Evolutionary conservation across 1,140 invertebrate species (phyloP).

Genomic region (Pseudomyrmex dendroicus): DNA sequence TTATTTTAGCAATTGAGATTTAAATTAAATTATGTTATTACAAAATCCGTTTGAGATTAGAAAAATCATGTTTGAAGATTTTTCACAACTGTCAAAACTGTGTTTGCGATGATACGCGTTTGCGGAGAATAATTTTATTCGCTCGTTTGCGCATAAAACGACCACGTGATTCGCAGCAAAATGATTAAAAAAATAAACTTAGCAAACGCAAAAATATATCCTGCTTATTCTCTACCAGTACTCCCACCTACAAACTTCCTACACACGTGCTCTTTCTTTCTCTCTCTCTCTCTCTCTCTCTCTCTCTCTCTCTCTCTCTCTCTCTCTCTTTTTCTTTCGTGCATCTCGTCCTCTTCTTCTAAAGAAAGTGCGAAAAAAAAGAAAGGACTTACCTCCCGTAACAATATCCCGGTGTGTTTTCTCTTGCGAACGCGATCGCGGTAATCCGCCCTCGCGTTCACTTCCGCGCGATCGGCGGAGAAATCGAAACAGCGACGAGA

Average conservation of each 20-base stretch:
- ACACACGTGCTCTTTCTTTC: slow-evolving; percentile 26
- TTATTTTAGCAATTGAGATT: no score
- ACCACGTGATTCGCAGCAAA: background rate
- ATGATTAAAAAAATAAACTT: slow-evolving; percentile 30
- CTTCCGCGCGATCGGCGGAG: background rate
- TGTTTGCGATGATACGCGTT: slow-evolving; percentile 43
- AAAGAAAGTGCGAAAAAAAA: slow-evolving; percentile 20
- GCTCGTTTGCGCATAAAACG: slow-evolving; percentile 19
- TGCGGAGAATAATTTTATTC: slow-evolving; percentile 47
- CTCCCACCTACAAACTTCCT: slow-evolving; percentile 25
- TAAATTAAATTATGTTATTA: background rate
- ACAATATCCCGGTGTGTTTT: slow-evolving; percentile 37
- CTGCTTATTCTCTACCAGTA: slow-evolving; percentile 6
- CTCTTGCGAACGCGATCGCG: slow-evolving; percentile 33
- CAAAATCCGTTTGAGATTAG: background rate
- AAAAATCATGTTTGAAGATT: slow-evolving; percentile 12
- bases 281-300: slow-evolving; percentile 18
- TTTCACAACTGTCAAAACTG: background rate
- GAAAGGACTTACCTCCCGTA: slow-evolving; percentile 48
- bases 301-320: slow-evolving; percentile 12
- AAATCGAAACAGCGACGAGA: background rate
- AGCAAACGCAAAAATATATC: background rate
- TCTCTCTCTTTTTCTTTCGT: slow-evolving; percentile 5
- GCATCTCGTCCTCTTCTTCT: background rate
- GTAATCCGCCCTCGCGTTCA: slow-evolving; percentile 29